Base-by-base conservation (phyloP, 2,888 invertebrate genomes). In the Nemoura dubitans region DNA sequence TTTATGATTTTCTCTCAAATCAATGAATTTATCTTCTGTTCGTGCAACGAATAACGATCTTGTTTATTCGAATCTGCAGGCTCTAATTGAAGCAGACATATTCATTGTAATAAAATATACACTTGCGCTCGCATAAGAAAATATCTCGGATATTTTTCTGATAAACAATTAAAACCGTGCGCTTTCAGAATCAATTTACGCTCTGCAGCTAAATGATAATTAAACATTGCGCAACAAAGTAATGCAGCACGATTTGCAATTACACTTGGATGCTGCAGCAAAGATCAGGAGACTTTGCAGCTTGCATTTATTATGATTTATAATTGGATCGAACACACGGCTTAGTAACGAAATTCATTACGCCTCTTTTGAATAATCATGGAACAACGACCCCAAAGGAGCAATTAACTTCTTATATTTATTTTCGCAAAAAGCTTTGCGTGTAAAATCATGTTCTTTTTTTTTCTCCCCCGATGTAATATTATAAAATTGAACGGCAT, bases 281-380 rank as follows among this genome's bases (percentile, higher is more conserved):
- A 30, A 29, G 30, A 30, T 81, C 28, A 81, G 29, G 36, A n/a
- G 6, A 30, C 30, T 21, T 5, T 28, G n/a, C 81, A 81, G 14
- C 81, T 0, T 81, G 81, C 81, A 81, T 81, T 59, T 59, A 78
- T 26, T 81, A 81, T 81, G 28, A 81, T 81, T 81, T 81, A 81
- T 30, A 81, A 81, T 81, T 81, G n/a, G 78, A 78, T 26, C 10
- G 28, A 78, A 78, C 28, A n/a, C n/a, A 26, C 26, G 16, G 28
- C 10, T 28, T 78, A 26, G n/a, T 27, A 78, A 27, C n/a, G 25
- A 78, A 78, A 78, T 28, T 78, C 26, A 26, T 27, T 81, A 81
- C 81, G 30, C 81, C 30, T 81, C 81, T 29, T 81, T 81, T 81
- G 81, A 81, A 81, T 81, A 81, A 81, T 81, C 29, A 81, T 21